phyloP scores from a whole-genome alignment of 2,888 invertebrate species.

The Brenthis ino region DNA sequence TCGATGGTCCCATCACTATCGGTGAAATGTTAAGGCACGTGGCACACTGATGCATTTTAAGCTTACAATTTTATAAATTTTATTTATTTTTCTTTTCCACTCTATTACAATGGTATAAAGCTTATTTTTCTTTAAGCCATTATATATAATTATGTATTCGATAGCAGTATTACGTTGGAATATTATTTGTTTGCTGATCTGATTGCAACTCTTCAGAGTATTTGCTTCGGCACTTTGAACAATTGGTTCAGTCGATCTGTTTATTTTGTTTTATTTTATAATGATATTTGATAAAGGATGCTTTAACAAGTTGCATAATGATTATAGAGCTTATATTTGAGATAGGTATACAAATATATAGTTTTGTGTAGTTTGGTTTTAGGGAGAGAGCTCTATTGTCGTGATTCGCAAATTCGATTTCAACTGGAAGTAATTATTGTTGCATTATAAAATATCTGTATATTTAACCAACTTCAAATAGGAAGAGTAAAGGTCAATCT shows the following conservation, averaged over 20 bases:
- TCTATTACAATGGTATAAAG: conserved; percentile 36
- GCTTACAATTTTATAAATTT: conserved; percentile 51
- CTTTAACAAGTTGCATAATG: background rate
- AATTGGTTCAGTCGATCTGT: conserved; percentile 6
- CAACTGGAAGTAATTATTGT: too few species aligned
- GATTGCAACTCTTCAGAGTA: conserved; percentile 50
- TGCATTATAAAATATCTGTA: too few species aligned
- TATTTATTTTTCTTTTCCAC: conserved; percentile 34
- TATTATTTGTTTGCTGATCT: conserved; percentile 68
- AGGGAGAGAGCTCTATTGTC: too few species aligned
- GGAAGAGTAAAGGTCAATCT: too few species aligned
- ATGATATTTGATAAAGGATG: background rate
- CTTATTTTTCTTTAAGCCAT: conserved; percentile 37
- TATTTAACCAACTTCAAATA: too few species aligned
- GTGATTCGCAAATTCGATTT: too few species aligned
- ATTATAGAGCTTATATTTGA: background rate
- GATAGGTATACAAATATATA: too few species aligned
- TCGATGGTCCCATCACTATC: conserved; percentile 31
- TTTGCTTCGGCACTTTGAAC: conserved; percentile 30
- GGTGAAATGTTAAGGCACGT: conserved; percentile 42
- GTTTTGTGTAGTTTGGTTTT: too few species aligned
- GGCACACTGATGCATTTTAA: conserved; percentile 64
- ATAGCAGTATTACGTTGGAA: conserved; percentile 62
- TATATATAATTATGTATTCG: conserved; percentile 37
- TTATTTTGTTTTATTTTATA: conserved; percentile 15